Evolutionary conservation across 2,797 vertebrate genomes (phyloP), one percentile per base, ranked within the genome.

Genomic region (Hylomyscus alleni): DNA sequence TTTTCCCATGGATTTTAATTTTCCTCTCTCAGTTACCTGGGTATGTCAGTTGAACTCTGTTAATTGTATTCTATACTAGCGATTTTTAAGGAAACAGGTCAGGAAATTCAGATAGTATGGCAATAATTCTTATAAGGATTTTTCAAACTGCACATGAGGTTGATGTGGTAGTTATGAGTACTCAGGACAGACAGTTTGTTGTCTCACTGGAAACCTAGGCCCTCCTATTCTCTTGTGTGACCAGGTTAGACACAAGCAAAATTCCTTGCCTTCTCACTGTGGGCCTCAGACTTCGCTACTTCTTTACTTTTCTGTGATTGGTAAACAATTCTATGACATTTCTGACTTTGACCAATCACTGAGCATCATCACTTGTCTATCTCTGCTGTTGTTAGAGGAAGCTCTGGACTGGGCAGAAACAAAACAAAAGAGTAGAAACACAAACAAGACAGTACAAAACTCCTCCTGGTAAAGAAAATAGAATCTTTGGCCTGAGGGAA

Each of bases 1-100:
- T 86, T 90, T 90, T 2, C 58, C 9, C 52, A 82, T 76, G 54
- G 24, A 47, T 81, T 91, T 97, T 91, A 8, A 50, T 81, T 88
- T 88, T 31, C 40, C 77, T 94, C 52, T 77, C 24, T 67, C 47
- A 77, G 40, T 92, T 14, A 75, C 12, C 20, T 91, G 91, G 34
- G 2, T 2, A 93, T 92, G 82, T 93, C 77, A 82, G 75, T 85
- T 75, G 47, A 86, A 75, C 65, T 93, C 62, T 90, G 75, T 58
- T 73, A 77, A 60, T 82, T 93, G 47, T 95, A 62, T 85, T 91
- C 47, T 91, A 20, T 73, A 26, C 15, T 8, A 11, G 78, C 11
- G 31, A 54, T 54, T 90, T 92, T 78, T 78, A n/a, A 91, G 67
- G 76, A n/a, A 83, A 91, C 10, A 95, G 22, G 72, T n/a, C 54